Base-by-base conservation (phyloP, 2,888 invertebrate species). In the Leptura quadrifasciata region DNA sequence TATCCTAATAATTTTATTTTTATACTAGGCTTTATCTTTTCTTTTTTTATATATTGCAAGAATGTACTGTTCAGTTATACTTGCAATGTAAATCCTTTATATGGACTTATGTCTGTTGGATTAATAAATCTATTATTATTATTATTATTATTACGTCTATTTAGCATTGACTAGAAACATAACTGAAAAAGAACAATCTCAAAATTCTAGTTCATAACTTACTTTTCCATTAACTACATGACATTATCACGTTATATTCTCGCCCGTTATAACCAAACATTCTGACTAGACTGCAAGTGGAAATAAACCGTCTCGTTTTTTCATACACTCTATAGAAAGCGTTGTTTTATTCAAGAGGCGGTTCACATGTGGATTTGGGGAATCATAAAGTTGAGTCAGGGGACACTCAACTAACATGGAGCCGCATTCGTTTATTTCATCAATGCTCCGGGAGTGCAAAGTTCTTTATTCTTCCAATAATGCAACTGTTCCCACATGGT, bases 341-440 rank as follows among this genome's bases (percentile, higher is more conserved):
- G 81, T 80, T 84, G 83, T 85, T 84, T 85, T 84, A 85, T 85
- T 84, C 85, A 84, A 79, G 79, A 83, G 84, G 82, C 80, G 82
- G 83, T 81, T 80, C 79, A 74, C 81, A 83, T 85, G 85, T 83
- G 85, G 84, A 85, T 85, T 84, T 84, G 82, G 83, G 83, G 84
- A 83, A 84, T 84, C 83, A 83, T 84, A 84, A 84, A 85, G 82
- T 82, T 76, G 80, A 82, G 82, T 81, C 84, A 60, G 70, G 83
- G 85, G 84, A 84, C 81, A 80, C 79, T 74, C 77, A 77, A 79
- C 79, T 81, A 79, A 72, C 80, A 55, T 8, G 21, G 47, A 27
- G 17, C 24, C 47, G 76, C 74, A 74, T 79, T 81, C 82, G 79
- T 80, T 83, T 81, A 80, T 83, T 82, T 84, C 84, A 84, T 83